Evolutionary conservation across 1,140 invertebrate genomes (phyloP), one percentile per base, ranked within the genome.

Genomic region (Sminthurinus signatus): DNA sequence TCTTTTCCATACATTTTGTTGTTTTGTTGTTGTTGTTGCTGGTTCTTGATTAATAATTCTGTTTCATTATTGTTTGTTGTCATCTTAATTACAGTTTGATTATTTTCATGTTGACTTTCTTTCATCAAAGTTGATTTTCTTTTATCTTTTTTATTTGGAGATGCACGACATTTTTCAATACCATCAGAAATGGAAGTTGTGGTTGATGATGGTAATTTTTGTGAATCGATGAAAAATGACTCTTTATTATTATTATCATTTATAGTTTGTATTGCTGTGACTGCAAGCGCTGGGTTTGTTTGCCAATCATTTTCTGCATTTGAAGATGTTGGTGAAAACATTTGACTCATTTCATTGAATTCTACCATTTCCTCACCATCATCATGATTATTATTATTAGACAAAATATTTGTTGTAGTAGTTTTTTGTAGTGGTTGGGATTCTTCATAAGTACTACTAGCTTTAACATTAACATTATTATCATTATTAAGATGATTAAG

Each of bases 241-340:
- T 36, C 32, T 8, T 52, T 10, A 28, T 15, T 15, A 42, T 36
- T 17, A 27, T 54, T 19, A 28, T 15, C 4, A 42, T 36, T 17
- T 17, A 43, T 19, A 58, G 19, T 46, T 52, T 62, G 43, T 14
- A 69, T 60, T 10, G 65, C 69, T 27, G 44, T 65, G 8, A 69
- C 68, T 14, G 64, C 64, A 42, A 42, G 51, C 19, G 60, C 43
- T 27, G 68, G 68, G 50, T 65, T 43, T 12, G 64, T 57, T 27
- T 31, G 51, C 68, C 68, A 69, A 29, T 68, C 58, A 48, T 56
- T 56, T n/a, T 63, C 65, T 2, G 56, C 21, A 27, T 62, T 62
- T 25, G 65, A 61, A 46, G 44, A 14, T n/a, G 44, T 46, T 2
- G 50, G 50, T 3, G 50, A 52, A 28, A 52, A n/a, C 5, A 48